Percentiles rank a stretch among this genome's conserved stretches.
phyloP scores from a whole-genome alignment of 2,888 invertebrate species.

The Drosophila austrosaltans region DNA sequence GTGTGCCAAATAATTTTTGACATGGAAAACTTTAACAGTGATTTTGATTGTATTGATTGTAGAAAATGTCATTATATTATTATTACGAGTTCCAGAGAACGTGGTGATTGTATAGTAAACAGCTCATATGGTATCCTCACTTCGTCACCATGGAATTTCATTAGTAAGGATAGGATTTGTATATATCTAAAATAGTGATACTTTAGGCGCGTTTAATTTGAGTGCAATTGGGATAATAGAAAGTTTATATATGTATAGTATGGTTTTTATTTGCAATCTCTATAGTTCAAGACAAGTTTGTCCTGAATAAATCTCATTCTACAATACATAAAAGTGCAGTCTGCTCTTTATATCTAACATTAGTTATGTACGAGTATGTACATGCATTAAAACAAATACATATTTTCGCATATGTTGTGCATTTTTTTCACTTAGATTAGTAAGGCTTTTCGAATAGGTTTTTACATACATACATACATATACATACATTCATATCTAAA shows the following conservation, averaged over 20 bases:
- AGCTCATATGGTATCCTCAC: not conserved
- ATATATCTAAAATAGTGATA: not conserved
- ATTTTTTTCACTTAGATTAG: constrained; percentile 49
- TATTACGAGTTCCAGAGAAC: too few species aligned
- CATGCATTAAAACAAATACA: constrained; percentile 22
- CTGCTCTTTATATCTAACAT: constrained; percentile 39
- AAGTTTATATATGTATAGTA: not conserved
- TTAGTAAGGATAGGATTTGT: not conserved
- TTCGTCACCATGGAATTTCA: too few species aligned
- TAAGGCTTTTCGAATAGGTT: constrained; percentile 57
- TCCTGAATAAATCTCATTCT: constrained; percentile 42
- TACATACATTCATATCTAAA: constrained; percentile 45
- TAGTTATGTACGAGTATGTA: constrained; percentile 34
- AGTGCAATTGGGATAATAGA: not conserved
- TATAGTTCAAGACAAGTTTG: not conserved
- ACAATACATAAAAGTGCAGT: constrained; percentile 42
- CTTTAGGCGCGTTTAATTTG: not conserved
- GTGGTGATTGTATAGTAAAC: too few species aligned
- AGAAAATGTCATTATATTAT: too few species aligned
- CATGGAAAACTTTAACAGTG: too few species aligned
- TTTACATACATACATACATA: constrained; percentile 40
- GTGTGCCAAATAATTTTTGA: too few species aligned
- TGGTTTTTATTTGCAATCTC: constrained; percentile 6
- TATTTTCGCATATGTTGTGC: constrained; percentile 37
- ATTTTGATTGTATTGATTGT: too few species aligned